These are phyloP conservation scores for Villa cingulata DNA, from an alignment of 2,888 invertebrate genomes.

Conservation along the genomic window DNA sequence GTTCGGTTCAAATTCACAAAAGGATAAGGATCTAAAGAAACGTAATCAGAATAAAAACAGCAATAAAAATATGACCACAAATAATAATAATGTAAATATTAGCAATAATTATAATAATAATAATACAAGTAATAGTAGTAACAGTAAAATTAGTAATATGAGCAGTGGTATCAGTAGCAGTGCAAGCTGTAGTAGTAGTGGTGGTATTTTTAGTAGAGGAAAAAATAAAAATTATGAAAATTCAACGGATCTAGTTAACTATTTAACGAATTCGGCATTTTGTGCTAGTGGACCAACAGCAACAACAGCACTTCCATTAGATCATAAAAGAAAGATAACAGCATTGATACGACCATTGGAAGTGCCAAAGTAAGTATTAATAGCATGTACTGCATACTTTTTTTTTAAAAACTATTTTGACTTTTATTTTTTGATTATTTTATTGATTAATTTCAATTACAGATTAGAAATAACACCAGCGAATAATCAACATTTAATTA, in stretches of 20 bases:
- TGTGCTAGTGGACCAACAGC: constrained; percentile 10
- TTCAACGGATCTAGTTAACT: constrained; percentile 13
- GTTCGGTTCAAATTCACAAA: constrained; percentile 10
- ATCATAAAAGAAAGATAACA: constrained; percentile 7
- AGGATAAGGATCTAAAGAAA: constrained; percentile 8
- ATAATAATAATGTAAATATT: too few species aligned
- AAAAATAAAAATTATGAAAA: background rate
- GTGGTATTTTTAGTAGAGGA: too few species aligned
- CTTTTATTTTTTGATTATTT: background rate
- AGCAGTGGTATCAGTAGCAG: background rate
- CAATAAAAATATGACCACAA: too few species aligned
- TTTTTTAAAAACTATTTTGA: background rate
- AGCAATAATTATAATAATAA: too few species aligned
- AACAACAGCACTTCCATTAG: background rate
- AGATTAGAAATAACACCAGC: constrained; percentile 17
- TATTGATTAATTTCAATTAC: background rate
- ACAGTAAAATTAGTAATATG: too few species aligned
- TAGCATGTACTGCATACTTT: constrained; percentile 6
- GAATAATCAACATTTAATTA: constrained; percentile 15
- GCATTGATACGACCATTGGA: constrained; percentile 11
- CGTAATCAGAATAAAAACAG: background rate
- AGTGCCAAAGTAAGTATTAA: constrained; percentile 19
- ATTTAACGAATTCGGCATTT: constrained; percentile 14
- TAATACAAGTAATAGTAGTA: too few species aligned
- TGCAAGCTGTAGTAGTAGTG: constrained; percentile 1